Evolutionary conservation across 2,797 vertebrate species (phyloP).

Genomic region (Scolopax bukidnonensis): DNA sequence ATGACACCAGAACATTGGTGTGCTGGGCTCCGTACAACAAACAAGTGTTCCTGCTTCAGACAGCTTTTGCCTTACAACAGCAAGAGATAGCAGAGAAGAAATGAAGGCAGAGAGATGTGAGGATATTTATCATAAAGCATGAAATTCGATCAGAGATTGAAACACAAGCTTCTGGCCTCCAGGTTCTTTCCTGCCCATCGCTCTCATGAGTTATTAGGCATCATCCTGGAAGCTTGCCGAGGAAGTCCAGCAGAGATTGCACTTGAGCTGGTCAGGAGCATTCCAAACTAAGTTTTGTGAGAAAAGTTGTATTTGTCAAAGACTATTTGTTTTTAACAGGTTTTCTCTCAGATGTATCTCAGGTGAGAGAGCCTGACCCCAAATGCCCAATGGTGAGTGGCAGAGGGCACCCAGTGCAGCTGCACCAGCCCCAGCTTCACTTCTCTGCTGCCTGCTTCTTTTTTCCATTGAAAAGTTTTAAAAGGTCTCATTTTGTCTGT

Average conservation of each 20-base stretch:
- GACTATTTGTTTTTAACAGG: neutral
- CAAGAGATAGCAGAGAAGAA: neutral
- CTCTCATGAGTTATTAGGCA: neutral
- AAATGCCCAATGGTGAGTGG: neutral
- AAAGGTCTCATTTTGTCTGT: slow-evolving; percentile 22
- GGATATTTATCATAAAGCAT: neutral
- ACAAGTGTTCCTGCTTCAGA: neutral
- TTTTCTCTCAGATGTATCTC: neutral
- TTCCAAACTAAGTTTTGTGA: neutral
- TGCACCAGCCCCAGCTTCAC: neutral
- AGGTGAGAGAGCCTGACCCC: neutral
- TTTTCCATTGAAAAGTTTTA: neutral
- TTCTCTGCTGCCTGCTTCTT: neutral
- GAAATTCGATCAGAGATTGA: neutral
- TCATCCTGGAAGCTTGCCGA: neutral
- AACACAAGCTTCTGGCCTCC: neutral
- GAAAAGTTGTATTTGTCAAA: neutral
- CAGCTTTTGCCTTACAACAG: neutral
- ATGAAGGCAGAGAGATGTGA: neutral
- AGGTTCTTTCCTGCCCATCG: neutral
- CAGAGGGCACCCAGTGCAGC: neutral
- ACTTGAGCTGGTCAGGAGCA: neutral
- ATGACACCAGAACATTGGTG: neutral
- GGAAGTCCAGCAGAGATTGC: neutral
- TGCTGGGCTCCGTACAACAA: neutral